Conservation (phyloP, 2,113 vertebrate species). For the Podarcis raffonei region DNA sequence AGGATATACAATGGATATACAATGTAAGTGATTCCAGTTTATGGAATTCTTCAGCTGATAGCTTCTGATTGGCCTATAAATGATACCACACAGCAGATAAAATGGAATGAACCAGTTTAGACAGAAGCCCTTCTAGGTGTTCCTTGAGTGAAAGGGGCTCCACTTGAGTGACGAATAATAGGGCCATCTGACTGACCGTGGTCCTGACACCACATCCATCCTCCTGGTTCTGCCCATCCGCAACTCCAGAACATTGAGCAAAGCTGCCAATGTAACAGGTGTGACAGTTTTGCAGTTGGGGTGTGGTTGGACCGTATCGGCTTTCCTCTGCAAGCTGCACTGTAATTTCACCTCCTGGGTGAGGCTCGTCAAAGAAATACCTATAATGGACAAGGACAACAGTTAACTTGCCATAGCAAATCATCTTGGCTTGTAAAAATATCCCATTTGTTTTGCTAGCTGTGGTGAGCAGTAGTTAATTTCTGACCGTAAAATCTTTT, state of each 20-base stretch:
- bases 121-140: neutral
- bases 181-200: neutral
- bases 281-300: neutral
- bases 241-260: neutral
- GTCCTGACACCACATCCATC: neutral
- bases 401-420: neutral
- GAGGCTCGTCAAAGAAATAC: neutral
- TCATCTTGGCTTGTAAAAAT: neutral
- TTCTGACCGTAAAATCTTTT: neutral
- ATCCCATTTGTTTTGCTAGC: neutral
- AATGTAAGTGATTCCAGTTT: neutral
- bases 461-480: neutral
- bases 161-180: neutral
- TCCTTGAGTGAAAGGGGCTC: too few relatives aligned
- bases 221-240: neutral
- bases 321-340: neutral
- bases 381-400: neutral
- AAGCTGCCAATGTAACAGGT: neutral
- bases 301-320: neutral
- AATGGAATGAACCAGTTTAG: neutral
- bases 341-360: neutral
- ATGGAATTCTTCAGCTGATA: neutral
- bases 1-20: neutral
- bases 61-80: neutral
- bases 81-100: neutral